Base-by-base conservation (phyloP, 2,888 invertebrate genomes). In the Hypolimnas misippus region DNA sequence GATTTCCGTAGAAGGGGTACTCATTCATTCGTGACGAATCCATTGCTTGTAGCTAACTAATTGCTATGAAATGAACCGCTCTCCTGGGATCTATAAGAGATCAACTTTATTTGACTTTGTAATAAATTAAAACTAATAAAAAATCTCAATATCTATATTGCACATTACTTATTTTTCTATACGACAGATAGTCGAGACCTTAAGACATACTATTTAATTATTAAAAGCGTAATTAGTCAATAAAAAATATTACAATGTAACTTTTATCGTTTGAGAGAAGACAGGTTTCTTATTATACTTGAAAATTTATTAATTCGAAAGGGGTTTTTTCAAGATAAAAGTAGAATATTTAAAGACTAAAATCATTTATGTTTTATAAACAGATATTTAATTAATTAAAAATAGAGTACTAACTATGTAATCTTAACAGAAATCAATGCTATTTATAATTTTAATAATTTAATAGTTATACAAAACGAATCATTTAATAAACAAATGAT, bases 21-120 rank as follows among this genome's bases (percentile, higher is more conserved):
- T 79, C 87, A 85, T 89, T 91, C 82, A 84, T 77, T 87, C 84
- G 90, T 89, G 89, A 85, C 91, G 87, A 89, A 89, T 89, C 81
- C 81, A 74, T 75, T 78, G 85, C 84, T 83, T 86, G 89, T 86
- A 87, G 83, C 84, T 78, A 89, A 89, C 90, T 92, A 92, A 92
- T 92, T 91, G 90, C 90, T 87, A 87, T 86, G 85, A 89, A 91
- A 91, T 90, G 81, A 89, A 91, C 81, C 81, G 77, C 82, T 77
- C 91, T 82, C 84, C 63, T 64, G 92, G 84, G 91, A 85, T 73
- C 75, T 57, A 63, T 73, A 35, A 7, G 14, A 71, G 72, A 79
- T 83, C 78, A 84, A 86, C 87, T 88, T 88, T 85, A 85, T 90
- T 88, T 86, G 81, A 87, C 14, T 84, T 83, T 83, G 81, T 85